A percentile compares a stretch with the other conserved stretches of the same genome.
phyloP scores from a whole-genome alignment of 2,888 invertebrate species.

The Desoria tigrina region DNA sequence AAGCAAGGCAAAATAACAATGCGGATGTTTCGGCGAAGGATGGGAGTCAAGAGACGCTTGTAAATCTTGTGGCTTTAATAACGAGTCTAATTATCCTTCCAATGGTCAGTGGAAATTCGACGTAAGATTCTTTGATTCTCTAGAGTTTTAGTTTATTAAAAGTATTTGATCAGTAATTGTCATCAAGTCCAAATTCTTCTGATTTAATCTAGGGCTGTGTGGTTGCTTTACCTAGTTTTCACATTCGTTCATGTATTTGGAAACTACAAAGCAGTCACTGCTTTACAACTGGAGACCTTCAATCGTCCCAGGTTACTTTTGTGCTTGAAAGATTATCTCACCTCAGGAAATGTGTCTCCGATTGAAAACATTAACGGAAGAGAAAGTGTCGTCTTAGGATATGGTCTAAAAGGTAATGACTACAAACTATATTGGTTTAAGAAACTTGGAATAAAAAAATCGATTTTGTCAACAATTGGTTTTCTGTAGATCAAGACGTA shows the following conservation, averaged over 20 bases:
- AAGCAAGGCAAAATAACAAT: constrained; percentile 58
- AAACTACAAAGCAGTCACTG: constrained; percentile 83
- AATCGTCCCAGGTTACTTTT: constrained; percentile 77
- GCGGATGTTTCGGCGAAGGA: constrained; percentile 91
- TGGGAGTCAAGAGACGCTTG: constrained; percentile 93
- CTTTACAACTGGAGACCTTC: constrained; percentile 75
- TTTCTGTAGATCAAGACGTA: constrained; percentile 63
- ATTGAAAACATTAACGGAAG: constrained; percentile 68
- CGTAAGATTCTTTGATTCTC: constrained; percentile 53
- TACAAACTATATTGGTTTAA: no score
- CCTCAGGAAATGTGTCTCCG: constrained; percentile 64
- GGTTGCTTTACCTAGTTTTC: constrained; percentile 72
- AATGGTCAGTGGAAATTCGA: constrained; percentile 63
- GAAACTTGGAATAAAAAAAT: not conserved
- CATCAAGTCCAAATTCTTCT: not conserved
- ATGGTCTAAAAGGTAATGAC: constrained; percentile 55
- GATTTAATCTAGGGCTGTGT: constrained; percentile 65
- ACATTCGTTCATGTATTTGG: constrained; percentile 78
- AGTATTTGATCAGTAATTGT: constrained; percentile 1
- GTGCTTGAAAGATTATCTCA: constrained; percentile 69
- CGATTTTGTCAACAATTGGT: not conserved
- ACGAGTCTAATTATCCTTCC: constrained; percentile 75
- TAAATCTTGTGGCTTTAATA: constrained; percentile 83
- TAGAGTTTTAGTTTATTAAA: not conserved
- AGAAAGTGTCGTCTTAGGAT: constrained; percentile 70